Evolutionary conservation across 2,113 vertebrate species (phyloP).

Genomic region (Grammomys dolichurus): DNA sequence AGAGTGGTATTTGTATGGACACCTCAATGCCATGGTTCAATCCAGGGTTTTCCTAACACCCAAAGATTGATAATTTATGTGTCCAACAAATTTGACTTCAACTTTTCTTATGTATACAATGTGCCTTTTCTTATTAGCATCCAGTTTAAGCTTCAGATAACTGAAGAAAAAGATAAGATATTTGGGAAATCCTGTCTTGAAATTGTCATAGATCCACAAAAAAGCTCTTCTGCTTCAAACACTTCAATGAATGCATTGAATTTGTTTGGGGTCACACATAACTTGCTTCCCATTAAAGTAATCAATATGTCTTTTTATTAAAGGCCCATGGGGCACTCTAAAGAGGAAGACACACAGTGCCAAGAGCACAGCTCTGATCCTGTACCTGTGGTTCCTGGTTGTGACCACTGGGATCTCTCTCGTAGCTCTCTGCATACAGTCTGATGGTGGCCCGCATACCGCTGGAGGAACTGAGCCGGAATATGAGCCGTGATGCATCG

Average conservation of each 20-base stretch:
- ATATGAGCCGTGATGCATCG: constrained; percentile 95
- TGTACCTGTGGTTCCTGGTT: constrained; percentile 95
- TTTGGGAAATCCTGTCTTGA: not conserved
- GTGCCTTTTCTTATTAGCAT: not conserved
- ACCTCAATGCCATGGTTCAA: not conserved
- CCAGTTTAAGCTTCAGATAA: not conserved
- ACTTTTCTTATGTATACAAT: not conserved
- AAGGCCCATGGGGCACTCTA: not conserved
- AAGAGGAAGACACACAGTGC: not conserved
- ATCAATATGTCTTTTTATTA: not conserved
- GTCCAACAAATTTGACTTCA: not conserved
- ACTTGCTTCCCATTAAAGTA: not conserved
- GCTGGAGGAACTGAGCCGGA: constrained; percentile 96
- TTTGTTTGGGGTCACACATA: not conserved
- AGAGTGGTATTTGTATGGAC: not conserved
- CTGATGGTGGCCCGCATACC: constrained; percentile 92
- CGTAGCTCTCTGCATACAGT: constrained; percentile 97
- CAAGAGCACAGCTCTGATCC: not conserved
- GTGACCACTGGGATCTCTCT: constrained; percentile 95
- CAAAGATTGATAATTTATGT: not conserved
- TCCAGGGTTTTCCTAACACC: constrained; percentile 3
- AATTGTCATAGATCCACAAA: not conserved
- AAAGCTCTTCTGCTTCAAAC: not conserved
- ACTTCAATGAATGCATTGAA: not conserved
- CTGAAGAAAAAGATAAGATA: not conserved